phyloP scores from a whole-genome alignment of 1,140 invertebrate species.

The Aphaenogaster floridana region DNA sequence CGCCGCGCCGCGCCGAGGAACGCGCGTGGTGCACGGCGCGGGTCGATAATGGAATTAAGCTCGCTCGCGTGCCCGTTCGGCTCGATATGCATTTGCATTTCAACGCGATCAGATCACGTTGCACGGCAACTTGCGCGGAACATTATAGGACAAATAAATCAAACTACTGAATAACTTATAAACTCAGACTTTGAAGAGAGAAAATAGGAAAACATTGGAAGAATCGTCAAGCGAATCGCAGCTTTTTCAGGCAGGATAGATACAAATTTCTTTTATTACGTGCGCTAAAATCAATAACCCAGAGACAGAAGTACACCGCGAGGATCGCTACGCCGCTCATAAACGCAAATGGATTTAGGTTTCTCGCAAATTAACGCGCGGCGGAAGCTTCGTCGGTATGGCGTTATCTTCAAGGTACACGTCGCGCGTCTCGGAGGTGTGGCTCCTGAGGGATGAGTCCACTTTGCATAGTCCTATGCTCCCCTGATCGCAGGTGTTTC shows the following conservation, averaged over 20 bases:
- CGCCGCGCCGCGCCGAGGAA: slow-evolving; percentile 4
- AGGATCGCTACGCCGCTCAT: background rate
- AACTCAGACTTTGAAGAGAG: background rate
- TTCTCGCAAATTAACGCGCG: background rate
- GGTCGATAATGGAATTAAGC: slow-evolving; percentile 36
- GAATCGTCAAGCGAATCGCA: background rate
- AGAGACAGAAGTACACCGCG: background rate
- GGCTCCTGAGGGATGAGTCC: slow-evolving; percentile 60
- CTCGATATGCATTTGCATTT: background rate
- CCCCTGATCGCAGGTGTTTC: slow-evolving; percentile 84
- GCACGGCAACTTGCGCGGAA: background rate
- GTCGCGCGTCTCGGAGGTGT: slow-evolving; percentile 17
- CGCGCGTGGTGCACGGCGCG: background rate
- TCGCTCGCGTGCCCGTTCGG: background rate
- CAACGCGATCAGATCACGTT: background rate
- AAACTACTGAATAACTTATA: background rate
- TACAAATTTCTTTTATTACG: background rate
- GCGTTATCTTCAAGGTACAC: background rate
- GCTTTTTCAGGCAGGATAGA: background rate
- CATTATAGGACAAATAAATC: background rate
- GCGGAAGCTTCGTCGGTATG: background rate
- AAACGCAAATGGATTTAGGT: background rate
- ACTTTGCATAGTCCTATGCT: slow-evolving; percentile 74
- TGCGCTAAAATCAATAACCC: background rate
- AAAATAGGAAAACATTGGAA: background rate